A percentile compares a stretch with the other conserved stretches of the same genome.
Conservation (phyloP, 2,797 vertebrate genomes). For the Leptodactylus fallax region DNA sequence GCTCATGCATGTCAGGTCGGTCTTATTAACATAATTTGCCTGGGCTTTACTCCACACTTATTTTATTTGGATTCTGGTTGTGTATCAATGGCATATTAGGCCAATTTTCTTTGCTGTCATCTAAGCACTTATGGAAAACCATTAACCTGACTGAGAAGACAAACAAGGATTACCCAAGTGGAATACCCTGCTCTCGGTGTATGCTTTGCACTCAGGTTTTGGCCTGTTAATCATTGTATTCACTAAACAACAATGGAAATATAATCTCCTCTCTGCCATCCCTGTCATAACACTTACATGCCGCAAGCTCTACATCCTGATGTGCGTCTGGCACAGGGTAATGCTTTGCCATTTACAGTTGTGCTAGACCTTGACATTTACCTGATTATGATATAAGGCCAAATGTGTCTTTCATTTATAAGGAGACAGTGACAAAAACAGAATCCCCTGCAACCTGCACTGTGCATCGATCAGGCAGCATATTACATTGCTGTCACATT, state of each 20-base stretch:
- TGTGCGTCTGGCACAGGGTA: slow-evolving; percentile 20
- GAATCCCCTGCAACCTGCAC: background rate
- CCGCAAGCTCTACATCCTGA: slow-evolving; percentile 29
- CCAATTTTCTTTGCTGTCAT: slow-evolving; percentile 55
- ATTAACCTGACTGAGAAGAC: slow-evolving; percentile 57
- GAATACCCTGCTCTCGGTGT: slow-evolving; percentile 26
- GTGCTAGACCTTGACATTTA: slow-evolving; percentile 28
- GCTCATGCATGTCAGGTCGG: slow-evolving; percentile 17
- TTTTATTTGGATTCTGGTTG: slow-evolving; percentile 43
- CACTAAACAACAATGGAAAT: slow-evolving; percentile 47
- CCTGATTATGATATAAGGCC: slow-evolving; percentile 18
- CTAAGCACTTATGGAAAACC: slow-evolving; percentile 55
- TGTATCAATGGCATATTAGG: slow-evolving; percentile 48
- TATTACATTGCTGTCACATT: background rate
- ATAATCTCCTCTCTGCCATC: slow-evolving; percentile 30
- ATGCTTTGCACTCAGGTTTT: slow-evolving; percentile 35
- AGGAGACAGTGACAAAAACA: slow-evolving; percentile 6
- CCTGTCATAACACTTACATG: slow-evolving; percentile 37
- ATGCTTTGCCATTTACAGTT: slow-evolving; percentile 24
- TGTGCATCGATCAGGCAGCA: slow-evolving; percentile 8
- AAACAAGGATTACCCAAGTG: slow-evolving; percentile 55
- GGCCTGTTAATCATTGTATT: slow-evolving; percentile 36
- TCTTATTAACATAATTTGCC: slow-evolving; percentile 36
- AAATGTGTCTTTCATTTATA: slow-evolving; percentile 40
- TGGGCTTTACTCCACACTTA: background rate